Evolutionary conservation across 2,888 invertebrate genomes (phyloP), one percentile per base, ranked within the genome.

Genomic region (Litoditis marina): DNA sequence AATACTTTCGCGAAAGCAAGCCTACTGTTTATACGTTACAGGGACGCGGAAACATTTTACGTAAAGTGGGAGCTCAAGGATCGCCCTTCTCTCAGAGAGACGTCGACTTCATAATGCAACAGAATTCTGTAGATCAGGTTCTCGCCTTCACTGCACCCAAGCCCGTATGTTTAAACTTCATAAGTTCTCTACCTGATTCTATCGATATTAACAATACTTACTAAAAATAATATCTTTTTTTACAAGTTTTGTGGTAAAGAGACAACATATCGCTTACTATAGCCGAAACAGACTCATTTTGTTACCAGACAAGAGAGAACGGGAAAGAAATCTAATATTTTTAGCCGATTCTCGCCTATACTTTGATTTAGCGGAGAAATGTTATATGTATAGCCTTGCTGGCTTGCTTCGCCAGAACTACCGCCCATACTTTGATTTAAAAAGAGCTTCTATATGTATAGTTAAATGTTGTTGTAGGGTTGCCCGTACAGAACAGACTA

Each of bases 101-200:
- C 34, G 69, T 79, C 30, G 69, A 68, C 47, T 78, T 69, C 47
- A 66, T 70, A 19, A 64, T 78, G 66, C 62, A 65, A 51, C 79
- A 79, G 60, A 71, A 68, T 3, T 60, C 60, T 36, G 67, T 79
- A 22, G 74, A 77, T 50, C 71, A 78, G 39, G 78, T 80, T 6
- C 63, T 80, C 19, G 67, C 78, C 8, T 80, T 72, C 68, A 73
- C 80, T 11, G 78, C 80, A 2, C 78, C 78, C 1, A 68, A 69
- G 58, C 72, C 60, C 46, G 70, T 66, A 27, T 34, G 42, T 27
- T 19, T 16, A n/a, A n/a, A n/a, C n/a, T n/a, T n/a, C n/a, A n/a
- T n/a, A n/a, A n/a, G n/a, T n/a, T n/a, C n/a, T n/a, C n/a, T n/a
- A n/a, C n/a, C n/a, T n/a, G n/a, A n/a, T n/a, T n/a, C n/a, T n/a